Evolutionary conservation across 2,797 vertebrate species (phyloP).

Genomic region (Leptoclinus maculatus): DNA sequence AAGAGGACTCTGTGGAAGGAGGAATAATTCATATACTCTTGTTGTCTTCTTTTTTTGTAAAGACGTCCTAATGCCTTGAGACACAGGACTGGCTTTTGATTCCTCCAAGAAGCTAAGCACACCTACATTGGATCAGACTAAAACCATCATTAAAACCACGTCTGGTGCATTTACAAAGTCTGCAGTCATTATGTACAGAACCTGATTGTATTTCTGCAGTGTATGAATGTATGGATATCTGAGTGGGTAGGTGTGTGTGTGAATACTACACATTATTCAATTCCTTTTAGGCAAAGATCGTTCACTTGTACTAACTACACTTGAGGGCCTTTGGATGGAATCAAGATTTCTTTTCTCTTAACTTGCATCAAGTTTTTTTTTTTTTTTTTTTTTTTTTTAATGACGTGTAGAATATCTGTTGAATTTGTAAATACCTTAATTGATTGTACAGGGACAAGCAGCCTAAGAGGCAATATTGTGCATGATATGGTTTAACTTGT

Average conservation of each 20-base stretch:
- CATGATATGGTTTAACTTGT: slow-evolving; percentile 85
- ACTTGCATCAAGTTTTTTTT: slow-evolving; percentile 99
- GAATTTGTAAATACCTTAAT: slow-evolving; percentile 92
- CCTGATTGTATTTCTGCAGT: slow-evolving; percentile 67
- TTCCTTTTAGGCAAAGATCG: slow-evolving; percentile 51
- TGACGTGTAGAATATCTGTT: slow-evolving; percentile 94
- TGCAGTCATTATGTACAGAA: slow-evolving; percentile 43
- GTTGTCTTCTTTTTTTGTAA: slow-evolving; percentile 32
- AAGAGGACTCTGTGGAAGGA: slow-evolving; percentile 45
- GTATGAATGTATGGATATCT: slow-evolving; percentile 58
- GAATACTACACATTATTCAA: slow-evolving; percentile 45
- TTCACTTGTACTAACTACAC: slow-evolving; percentile 73
- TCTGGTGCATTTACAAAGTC: slow-evolving; percentile 43
- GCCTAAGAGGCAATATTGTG: slow-evolving; percentile 85
- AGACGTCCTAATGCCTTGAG: slow-evolving; percentile 39
- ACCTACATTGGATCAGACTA: slow-evolving; percentile 34
- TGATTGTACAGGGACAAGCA: slow-evolving; percentile 87
- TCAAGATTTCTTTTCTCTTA: slow-evolving; percentile 90
- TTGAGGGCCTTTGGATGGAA: slow-evolving; percentile 86
- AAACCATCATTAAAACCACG: slow-evolving; percentile 32
- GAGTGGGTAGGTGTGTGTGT: slow-evolving; percentile 33
- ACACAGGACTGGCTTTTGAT: slow-evolving; percentile 51
- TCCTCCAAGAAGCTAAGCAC: slow-evolving; percentile 44
- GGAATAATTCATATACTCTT: slow-evolving; percentile 51
- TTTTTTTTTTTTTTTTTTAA: slow-evolving; percentile 88